A percentile compares a stretch with the other conserved stretches of the same genome.
Conservation (phyloP, 2,113 vertebrate species). For the Xyliphius kryptos region DNA sequence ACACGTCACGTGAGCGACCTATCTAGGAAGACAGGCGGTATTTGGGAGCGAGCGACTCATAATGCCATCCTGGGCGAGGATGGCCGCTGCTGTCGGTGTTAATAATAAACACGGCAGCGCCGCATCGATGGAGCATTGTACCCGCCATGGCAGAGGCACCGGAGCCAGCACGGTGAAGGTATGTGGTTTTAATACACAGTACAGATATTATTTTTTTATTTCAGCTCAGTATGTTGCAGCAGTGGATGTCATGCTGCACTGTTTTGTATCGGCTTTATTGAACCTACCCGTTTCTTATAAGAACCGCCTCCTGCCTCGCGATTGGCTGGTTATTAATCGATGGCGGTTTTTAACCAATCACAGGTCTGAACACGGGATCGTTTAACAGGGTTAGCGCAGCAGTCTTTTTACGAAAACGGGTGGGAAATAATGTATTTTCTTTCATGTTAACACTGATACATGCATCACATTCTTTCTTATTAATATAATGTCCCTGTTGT, state of each 20-base stretch:
- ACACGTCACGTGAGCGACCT: not conserved
- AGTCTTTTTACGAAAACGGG: too few species aligned
- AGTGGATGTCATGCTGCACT: not conserved
- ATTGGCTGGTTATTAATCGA: slow-evolving; percentile 4
- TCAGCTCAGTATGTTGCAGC: not conserved
- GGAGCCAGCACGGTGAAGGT: slow-evolving; percentile 78
- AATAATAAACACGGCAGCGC: slow-evolving; percentile 76
- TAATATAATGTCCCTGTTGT: too few species aligned
- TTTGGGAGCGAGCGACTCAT: not conserved
- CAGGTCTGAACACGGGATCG: not conserved
- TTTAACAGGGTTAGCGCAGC: too few species aligned
- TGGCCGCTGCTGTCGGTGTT: slow-evolving; percentile 74
- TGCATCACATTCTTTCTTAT: too few species aligned
- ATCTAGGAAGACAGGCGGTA: not conserved
- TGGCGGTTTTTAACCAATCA: not conserved
- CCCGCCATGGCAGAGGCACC: slow-evolving; percentile 61
- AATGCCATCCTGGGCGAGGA: slow-evolving; percentile 53
- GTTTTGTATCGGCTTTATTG: slow-evolving; percentile 5
- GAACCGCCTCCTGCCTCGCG: not conserved
- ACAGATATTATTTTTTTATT: not conserved
- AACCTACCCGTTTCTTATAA: not conserved
- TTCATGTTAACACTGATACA: too few species aligned
- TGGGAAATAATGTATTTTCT: too few species aligned
- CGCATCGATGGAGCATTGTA: slow-evolving; percentile 61
- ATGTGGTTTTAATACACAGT: slow-evolving; percentile 27